Evolutionary conservation across 2,888 invertebrate species (phyloP).

Genomic region (Mythimna vitellina): DNA sequence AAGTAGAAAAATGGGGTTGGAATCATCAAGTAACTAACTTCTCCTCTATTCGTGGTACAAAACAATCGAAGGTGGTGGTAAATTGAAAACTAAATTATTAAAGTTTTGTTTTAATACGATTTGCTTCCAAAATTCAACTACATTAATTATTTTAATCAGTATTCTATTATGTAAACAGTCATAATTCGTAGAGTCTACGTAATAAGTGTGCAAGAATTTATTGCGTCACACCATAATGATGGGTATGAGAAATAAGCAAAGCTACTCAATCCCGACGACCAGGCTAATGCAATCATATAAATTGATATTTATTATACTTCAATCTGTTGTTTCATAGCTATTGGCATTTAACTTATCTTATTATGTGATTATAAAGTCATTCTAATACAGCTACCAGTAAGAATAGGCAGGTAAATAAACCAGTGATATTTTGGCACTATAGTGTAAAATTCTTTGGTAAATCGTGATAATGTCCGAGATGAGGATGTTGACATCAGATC

Average conservation of each 20-base stretch:
- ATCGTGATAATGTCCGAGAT: constrained; percentile 15
- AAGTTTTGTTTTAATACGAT: constrained; percentile 3
- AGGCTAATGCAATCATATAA: constrained; percentile 39
- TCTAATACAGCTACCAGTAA: constrained; percentile 34
- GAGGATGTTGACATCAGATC: constrained; percentile 43
- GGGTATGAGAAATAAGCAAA: constrained; percentile 18
- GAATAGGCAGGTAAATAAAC: constrained; percentile 27
- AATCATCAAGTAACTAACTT: too few relatives aligned
- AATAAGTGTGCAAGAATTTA: constrained; percentile 6
- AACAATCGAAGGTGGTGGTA: neutral
- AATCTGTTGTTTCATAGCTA: constrained; percentile 41
- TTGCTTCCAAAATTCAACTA: constrained; percentile 19
- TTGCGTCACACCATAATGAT: constrained; percentile 29
- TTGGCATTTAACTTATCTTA: constrained; percentile 43
- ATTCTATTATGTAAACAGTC: constrained; percentile 19
- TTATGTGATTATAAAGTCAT: constrained; percentile 38
- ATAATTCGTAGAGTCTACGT: constrained; percentile 8
- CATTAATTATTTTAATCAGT: constrained; percentile 37
- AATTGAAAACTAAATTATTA: neutral
- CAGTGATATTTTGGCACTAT: constrained; percentile 44
- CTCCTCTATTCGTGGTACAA: neutral
- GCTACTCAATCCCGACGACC: constrained; percentile 15
- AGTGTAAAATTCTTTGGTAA: constrained; percentile 53
- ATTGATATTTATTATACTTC: constrained; percentile 35
- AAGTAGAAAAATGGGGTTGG: too few relatives aligned